These are phyloP conservation scores for Drosophila takahashii DNA, from an alignment of 1,140 invertebrate species.

Conservation along the genomic window DNA sequence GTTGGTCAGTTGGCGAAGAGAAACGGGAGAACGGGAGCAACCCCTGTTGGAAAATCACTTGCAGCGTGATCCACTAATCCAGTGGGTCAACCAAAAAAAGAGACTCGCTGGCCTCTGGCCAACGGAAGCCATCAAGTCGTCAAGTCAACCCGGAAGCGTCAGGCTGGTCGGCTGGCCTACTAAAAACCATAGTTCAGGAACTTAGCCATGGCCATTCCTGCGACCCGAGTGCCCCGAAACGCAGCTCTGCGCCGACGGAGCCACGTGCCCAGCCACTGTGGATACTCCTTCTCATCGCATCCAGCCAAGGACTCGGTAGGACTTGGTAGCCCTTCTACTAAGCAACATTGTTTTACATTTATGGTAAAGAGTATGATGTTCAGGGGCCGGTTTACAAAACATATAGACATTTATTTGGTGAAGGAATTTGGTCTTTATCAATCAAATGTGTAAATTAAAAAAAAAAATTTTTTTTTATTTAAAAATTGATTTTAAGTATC, in stretches of 20 bases:
- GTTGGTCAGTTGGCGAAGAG: neutral
- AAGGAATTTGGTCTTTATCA: no score
- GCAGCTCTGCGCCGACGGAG: constrained; percentile 48
- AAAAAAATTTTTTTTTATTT: no score
- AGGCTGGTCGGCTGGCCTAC: constrained; percentile 42
- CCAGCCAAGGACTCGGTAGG: neutral
- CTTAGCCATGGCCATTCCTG: constrained; percentile 84
- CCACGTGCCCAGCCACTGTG: constrained; percentile 48
- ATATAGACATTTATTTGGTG: no score
- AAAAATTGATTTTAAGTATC: no score
- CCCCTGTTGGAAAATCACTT: constrained; percentile 7
- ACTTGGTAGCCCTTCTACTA: constrained; percentile 2
- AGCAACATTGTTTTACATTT: neutral
- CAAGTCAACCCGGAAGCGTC: constrained; percentile 8
- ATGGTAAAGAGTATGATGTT: neutral
- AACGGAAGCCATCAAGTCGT: constrained; percentile 30
- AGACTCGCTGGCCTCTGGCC: constrained; percentile 14
- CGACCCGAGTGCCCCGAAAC: constrained; percentile 80
- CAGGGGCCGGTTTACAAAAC: no score
- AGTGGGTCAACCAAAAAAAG: constrained; percentile 25
- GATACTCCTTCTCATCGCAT: constrained; percentile 19
- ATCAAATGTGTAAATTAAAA: no score
- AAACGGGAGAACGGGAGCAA: no score
- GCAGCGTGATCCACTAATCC: constrained; percentile 12
- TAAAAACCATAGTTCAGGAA: constrained; percentile 84